Evolutionary conservation across 2,113 vertebrate species (phyloP).

Genomic region (Etia nguti): DNA sequence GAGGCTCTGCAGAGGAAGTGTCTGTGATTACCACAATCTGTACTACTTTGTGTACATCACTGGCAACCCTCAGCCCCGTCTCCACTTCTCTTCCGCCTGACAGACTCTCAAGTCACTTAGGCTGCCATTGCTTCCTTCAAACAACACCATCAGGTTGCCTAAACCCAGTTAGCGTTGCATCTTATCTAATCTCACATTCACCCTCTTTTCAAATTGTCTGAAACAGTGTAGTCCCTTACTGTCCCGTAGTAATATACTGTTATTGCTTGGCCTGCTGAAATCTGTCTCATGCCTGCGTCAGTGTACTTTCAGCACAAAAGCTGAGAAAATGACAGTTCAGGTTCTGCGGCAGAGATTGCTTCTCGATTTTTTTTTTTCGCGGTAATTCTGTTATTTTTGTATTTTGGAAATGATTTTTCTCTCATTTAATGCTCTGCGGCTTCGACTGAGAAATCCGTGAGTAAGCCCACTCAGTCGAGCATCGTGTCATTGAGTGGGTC

Average conservation of each 20-base stretch:
- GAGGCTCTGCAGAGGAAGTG: constrained; percentile 56
- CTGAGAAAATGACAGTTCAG: neutral
- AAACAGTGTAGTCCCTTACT: neutral
- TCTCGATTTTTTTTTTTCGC: neutral
- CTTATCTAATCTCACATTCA: neutral
- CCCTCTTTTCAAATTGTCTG: neutral
- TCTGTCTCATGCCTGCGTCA: neutral
- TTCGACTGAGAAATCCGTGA: neutral
- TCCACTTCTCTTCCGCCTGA: neutral
- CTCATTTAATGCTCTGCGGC: neutral
- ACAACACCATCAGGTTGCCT: neutral
- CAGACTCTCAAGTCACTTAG: neutral
- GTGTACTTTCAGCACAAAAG: neutral
- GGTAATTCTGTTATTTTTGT: neutral
- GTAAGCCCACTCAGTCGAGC: neutral
- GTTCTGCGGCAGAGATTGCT: neutral
- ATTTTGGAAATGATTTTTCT: neutral
- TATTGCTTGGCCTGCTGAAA: neutral
- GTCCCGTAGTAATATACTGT: neutral
- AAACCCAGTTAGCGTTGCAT: neutral
- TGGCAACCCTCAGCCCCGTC: neutral
- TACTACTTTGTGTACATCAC: constrained; percentile 38
- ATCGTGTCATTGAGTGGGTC: neutral
- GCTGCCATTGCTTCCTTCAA: neutral
- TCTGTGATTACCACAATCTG: constrained; percentile 58